phyloP scores from a whole-genome alignment of 2,888 invertebrate genomes.

The Hololepta plana region DNA sequence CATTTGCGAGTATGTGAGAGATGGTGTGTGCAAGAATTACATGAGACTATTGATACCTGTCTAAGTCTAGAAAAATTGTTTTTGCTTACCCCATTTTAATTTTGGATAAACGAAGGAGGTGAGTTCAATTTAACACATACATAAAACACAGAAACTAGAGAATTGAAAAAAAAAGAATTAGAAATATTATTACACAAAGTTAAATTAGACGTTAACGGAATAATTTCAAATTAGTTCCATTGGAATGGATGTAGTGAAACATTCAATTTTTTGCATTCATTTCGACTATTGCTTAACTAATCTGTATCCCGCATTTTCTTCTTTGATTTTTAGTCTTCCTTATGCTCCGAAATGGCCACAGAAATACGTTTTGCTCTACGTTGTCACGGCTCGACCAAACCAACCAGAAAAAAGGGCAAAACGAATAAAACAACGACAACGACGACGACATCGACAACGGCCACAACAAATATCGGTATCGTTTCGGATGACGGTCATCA shows the following conservation, averaged over 20 bases:
- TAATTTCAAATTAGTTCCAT: too few species aligned
- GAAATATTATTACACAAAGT: too few species aligned
- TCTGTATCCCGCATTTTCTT: slow-evolving; percentile 7
- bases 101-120: too few species aligned
- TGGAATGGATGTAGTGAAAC: too few species aligned
- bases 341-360: slow-evolving; percentile 55
- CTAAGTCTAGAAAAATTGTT: slow-evolving; percentile 32
- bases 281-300: slow-evolving; percentile 4
- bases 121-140: too few species aligned
- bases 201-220: too few species aligned
- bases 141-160: too few species aligned
- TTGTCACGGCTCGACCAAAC: slow-evolving; percentile 41
- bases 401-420: slow-evolving; percentile 23
- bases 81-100: slow-evolving; percentile 29
- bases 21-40: slow-evolving; percentile 5
- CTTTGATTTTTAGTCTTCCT: slow-evolving; percentile 35
- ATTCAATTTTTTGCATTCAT: slow-evolving; percentile 13
- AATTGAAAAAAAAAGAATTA: too few species aligned
- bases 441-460: too few species aligned
- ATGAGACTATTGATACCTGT: slow-evolving; percentile 25
- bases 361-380: slow-evolving; percentile 52
- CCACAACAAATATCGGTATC: too few species aligned
- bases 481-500: slow-evolving; percentile 21
- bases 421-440: too few species aligned
- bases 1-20: slow-evolving; percentile 2